Conservation (phyloP, 2,113 vertebrate species). For the Actenoides lindsayi region DNA sequence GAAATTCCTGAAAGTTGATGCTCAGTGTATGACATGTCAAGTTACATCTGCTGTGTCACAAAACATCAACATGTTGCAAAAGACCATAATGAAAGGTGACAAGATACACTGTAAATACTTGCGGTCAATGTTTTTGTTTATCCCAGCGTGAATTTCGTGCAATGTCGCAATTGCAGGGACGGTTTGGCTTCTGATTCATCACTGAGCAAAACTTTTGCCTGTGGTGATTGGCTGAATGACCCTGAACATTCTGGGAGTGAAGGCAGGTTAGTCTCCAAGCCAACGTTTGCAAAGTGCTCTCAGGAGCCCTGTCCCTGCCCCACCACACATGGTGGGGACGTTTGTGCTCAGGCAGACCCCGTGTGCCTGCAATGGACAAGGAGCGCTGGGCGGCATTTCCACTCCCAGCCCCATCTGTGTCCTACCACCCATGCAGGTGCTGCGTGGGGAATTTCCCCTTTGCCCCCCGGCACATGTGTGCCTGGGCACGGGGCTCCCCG, state of each 20-base stretch:
- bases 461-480: fast-evolving
- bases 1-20: conserved; percentile 16
- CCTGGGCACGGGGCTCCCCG: fast-evolving
- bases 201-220: neutral
- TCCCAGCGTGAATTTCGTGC: neutral
- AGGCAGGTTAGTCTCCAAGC: neutral
- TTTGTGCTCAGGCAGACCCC: neutral
- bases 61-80: neutral
- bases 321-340: fast-evolving
- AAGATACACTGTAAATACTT: conserved; percentile 40
- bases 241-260: neutral
- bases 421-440: neutral
- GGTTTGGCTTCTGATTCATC: neutral
- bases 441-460: neutral
- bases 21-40: conserved; percentile 44
- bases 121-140: neutral
- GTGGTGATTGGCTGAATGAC: neutral
- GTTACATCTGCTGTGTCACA: conserved; percentile 55
- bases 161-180: neutral
- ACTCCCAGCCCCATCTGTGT: neutral
- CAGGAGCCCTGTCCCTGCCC: fast-evolving
- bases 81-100: conserved; percentile 7
- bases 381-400: neutral
- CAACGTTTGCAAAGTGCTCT: fast-evolving
- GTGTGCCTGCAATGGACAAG: neutral